Evolutionary conservation across 1,140 invertebrate species (phyloP).

Genomic region (Rhopalosiphum padi): DNA sequence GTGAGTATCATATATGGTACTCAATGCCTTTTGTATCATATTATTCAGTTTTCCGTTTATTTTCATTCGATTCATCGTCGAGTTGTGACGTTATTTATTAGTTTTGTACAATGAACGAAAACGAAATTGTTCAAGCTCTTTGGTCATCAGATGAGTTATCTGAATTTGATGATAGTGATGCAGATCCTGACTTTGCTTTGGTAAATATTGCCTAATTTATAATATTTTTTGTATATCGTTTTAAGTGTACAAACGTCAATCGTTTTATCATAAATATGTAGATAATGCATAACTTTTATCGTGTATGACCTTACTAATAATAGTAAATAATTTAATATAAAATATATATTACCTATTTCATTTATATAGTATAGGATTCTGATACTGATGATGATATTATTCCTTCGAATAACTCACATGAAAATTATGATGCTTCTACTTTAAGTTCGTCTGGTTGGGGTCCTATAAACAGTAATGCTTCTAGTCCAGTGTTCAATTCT

Average conservation of each 20-base stretch:
- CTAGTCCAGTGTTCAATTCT: slow-evolving; percentile 9
- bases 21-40: slow-evolving; percentile 36
- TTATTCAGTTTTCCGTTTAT: not conserved
- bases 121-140: slow-evolving; percentile 19
- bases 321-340: not conserved
- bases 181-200: not conserved
- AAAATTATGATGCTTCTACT: not conserved
- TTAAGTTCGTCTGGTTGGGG: slow-evolving; percentile 17
- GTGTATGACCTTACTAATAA: no score
- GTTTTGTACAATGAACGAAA: not conserved
- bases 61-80: not conserved
- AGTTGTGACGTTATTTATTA: not conserved
- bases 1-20: slow-evolving; percentile 33
- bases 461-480: not conserved
- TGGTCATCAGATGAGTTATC: not conserved
- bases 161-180: slow-evolving; percentile 6
- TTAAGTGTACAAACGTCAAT: not conserved
- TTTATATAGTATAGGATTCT: slow-evolving; percentile 22
- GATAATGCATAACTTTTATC: no score
- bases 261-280: not conserved
- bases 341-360: not conserved
- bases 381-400: slow-evolving; percentile 13
- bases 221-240: not conserved
- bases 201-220: slow-evolving; percentile 14
- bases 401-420: slow-evolving; percentile 15